Conservation (phyloP, 2,888 invertebrate species). For the Coleophora deauratella region DNA sequence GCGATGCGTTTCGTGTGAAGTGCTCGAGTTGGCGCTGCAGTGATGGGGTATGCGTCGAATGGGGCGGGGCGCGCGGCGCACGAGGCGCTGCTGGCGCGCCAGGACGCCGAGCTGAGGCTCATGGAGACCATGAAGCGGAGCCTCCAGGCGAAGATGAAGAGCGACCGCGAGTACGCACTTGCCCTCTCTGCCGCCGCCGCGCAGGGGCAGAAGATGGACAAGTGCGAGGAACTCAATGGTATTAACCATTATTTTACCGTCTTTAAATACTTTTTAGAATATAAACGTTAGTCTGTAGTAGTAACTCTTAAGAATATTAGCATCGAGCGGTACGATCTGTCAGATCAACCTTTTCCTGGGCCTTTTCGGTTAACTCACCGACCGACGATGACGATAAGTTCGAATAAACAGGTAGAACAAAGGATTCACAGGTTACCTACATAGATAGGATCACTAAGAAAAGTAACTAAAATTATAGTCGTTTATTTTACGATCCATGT, state of each 20-base stretch:
- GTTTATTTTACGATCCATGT: too few relatives aligned
- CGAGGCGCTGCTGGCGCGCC: constrained; percentile 90
- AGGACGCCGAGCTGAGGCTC: constrained; percentile 93
- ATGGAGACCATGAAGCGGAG: constrained; percentile 94
- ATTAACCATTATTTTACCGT: constrained; percentile 16
- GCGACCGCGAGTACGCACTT: constrained; percentile 92
- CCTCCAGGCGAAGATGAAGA: constrained; percentile 89
- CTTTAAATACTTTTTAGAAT: neutral
- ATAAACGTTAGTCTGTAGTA: too few relatives aligned
- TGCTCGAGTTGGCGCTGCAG: constrained; percentile 27
- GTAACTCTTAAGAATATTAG: too few relatives aligned
- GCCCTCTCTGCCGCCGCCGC: constrained; percentile 86
- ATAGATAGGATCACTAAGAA: too few relatives aligned
- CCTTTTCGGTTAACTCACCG: too few relatives aligned
- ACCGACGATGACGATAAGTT: too few relatives aligned
- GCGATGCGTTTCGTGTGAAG: constrained; percentile 52
- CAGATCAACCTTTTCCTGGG: too few relatives aligned
- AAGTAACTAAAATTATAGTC: too few relatives aligned
- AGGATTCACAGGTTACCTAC: too few relatives aligned
- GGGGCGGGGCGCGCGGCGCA: constrained; percentile 92
- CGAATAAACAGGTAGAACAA: too few relatives aligned
- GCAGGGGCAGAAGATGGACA: constrained; percentile 89
- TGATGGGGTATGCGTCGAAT: constrained; percentile 90
- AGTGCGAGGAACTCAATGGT: constrained; percentile 81
- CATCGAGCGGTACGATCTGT: too few relatives aligned